Evolutionary conservation across 2,888 invertebrate species (phyloP), one percentile per base, ranked within the genome.

Genomic region (Drosophila yooni): DNA sequence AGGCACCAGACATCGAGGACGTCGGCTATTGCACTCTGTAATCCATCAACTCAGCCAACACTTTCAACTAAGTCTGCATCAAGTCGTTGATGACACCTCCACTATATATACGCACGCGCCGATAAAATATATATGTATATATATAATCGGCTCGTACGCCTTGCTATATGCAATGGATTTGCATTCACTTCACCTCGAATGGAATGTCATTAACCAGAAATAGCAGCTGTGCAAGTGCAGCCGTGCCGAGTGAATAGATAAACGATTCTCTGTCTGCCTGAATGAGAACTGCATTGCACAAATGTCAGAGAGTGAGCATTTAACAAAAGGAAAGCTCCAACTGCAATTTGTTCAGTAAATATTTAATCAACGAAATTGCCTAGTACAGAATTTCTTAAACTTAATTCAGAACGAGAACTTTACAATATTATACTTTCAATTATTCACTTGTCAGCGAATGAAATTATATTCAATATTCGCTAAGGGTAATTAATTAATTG

Each of bases 101-200:
- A 18, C 25, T 8, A 38, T 18, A 8, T 3, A 38, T 18, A 38
- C 3, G 11, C 33, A 33, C 0, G 10, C 33, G 33, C 1, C 11
- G 11, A 33, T 33, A 11, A 33, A 33, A 38, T 18, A 18, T 18
- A 18, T 31, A 63, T 54, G 38, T 57, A 53, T 43, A 34, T 48
- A n/a, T 10, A 13, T 29, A 25, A 43, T 15, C 21, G 34, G 40
- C 46, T 13, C n/a, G 21, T 25, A 48, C 64, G 68, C 82, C 69
- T 46, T 56, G 54, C 33, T 46, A 33, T 83, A 77, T 84, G 82
- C 80, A 73, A 83, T 62, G 52, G 15, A 48, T 63, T 58, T 81
- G 43, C 60, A 51, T 25, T 53, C 53, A 25, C 52, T 40, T 15
- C 38, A 36, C 33, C 29, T n/a, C 48, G 29, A 67, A 61, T 59